These are phyloP conservation scores for Takifugu flavidus DNA, from an alignment of 2,113 vertebrate species.

Conservation along the genomic window DNA sequence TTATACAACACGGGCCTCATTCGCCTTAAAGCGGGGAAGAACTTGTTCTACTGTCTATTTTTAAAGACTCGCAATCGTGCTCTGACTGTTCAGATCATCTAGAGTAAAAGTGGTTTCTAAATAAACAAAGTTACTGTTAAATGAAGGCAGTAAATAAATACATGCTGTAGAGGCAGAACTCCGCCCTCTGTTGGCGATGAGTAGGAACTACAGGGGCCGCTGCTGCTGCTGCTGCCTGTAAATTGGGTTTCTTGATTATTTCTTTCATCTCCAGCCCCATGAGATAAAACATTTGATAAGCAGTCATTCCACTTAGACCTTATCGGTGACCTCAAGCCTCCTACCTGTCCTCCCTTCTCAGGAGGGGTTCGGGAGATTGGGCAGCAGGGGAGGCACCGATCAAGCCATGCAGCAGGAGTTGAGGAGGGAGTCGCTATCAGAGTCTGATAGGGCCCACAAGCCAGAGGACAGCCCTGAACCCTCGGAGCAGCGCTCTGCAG, in stretches of 20 bases:
- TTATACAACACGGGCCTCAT: slow-evolving; percentile 40
- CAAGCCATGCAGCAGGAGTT: slow-evolving; percentile 19
- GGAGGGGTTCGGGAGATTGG: slow-evolving; percentile 17
- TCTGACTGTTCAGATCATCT: slow-evolving; percentile 12
- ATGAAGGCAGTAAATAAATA: slow-evolving; percentile 5
- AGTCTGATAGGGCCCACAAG: slow-evolving; percentile 16
- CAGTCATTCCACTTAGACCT: slow-evolving; percentile 49
- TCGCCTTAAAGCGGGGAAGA: slow-evolving; percentile 11
- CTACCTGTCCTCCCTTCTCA: slow-evolving; percentile 43
- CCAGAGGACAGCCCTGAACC: slow-evolving; percentile 50
- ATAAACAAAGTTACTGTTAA: slow-evolving; percentile 17
- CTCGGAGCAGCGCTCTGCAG: slow-evolving; percentile 13
- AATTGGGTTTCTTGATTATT: slow-evolving; percentile 21
- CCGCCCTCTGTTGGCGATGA: slow-evolving; percentile 44
- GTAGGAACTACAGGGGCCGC: slow-evolving; percentile 22
- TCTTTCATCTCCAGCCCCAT: slow-evolving; percentile 58
- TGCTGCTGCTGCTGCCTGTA: slow-evolving; percentile 1
- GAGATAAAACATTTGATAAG: slow-evolving; percentile 47
- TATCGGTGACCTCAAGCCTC: slow-evolving; percentile 59
- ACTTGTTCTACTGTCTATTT: slow-evolving; percentile 34
- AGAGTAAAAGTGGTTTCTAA: slow-evolving; percentile 4
- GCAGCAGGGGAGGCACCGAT: slow-evolving; percentile 34
- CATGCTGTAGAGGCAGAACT: slow-evolving; percentile 32
- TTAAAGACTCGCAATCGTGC: slow-evolving; percentile 13
- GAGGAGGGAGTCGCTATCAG: slow-evolving; percentile 35